Evolutionary conservation across 2,113 vertebrate genomes (phyloP).

Genomic region (Malurus cyaneus): DNA sequence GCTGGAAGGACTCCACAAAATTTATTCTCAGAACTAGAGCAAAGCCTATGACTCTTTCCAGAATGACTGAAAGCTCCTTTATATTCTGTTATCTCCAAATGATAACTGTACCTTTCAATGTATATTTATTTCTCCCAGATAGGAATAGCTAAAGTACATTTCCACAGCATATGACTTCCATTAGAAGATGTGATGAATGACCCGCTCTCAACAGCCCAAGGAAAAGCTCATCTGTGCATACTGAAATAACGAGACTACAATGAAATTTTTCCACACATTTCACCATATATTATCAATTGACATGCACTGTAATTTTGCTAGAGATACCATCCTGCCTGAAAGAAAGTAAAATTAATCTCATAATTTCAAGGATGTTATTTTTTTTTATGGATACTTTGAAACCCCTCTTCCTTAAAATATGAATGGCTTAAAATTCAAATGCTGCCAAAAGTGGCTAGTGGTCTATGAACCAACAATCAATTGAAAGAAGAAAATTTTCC

Average conservation of each 20-base stretch:
- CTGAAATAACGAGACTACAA: not conserved
- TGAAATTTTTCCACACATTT: constrained; percentile 4
- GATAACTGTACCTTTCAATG: constrained; percentile 18
- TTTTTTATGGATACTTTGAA: not conserved
- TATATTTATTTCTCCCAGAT: constrained; percentile 37
- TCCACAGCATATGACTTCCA: constrained; percentile 51
- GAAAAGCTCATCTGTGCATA: constrained; percentile 25
- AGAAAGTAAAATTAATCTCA: not conserved
- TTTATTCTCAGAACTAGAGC: not conserved
- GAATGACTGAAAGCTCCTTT: constrained; percentile 39
- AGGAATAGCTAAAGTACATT: constrained; percentile 8
- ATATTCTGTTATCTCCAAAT: constrained; percentile 23
- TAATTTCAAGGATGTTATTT: not conserved
- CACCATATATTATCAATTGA: not conserved
- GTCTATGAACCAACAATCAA: not conserved
- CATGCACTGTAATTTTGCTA: not conserved
- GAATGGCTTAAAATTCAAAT: not conserved
- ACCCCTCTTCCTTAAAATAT: not conserved
- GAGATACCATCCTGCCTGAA: not conserved
- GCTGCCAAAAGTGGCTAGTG: not conserved
- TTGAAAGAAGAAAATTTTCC: not conserved
- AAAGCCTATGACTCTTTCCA: not conserved
- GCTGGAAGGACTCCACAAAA: not conserved
- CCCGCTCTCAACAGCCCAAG: constrained; percentile 10
- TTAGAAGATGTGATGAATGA: constrained; percentile 59